Evolutionary conservation across 2,888 invertebrate genomes (phyloP).

Genomic region (Clostera curtula): DNA sequence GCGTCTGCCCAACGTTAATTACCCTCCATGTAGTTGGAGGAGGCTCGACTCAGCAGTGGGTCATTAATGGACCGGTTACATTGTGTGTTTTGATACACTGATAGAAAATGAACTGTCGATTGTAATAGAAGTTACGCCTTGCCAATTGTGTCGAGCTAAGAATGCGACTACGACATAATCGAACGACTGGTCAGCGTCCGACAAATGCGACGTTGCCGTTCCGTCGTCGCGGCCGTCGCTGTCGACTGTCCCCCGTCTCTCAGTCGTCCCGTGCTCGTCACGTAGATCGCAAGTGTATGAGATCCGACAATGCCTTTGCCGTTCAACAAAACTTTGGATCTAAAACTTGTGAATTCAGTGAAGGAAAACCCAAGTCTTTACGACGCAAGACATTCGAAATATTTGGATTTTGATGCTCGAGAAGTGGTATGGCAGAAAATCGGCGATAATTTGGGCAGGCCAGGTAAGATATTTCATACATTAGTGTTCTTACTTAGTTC

Average conservation of each 20-base stretch:
- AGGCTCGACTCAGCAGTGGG: no score
- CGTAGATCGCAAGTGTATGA: not conserved
- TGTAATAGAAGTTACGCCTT: no score
- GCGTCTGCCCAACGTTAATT: no score
- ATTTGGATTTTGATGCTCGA: conserved; percentile 44
- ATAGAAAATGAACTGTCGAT: no score
- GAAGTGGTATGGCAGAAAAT: conserved; percentile 63
- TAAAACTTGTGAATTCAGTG: conserved; percentile 45
- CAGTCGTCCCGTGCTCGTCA: conserved; percentile 8
- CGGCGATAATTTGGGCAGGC: conserved; percentile 45
- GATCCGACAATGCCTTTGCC: conserved; percentile 43
- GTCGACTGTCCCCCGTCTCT: conserved; percentile 17
- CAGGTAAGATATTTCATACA: no score
- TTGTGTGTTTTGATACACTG: no score
- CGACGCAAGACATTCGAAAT: conserved; percentile 46
- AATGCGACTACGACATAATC: conserved; percentile 6
- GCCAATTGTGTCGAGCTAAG: no score
- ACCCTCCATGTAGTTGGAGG: no score
- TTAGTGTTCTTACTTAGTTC: no score
- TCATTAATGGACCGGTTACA: no score
- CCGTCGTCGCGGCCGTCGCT: conserved; percentile 11
- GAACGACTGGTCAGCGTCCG: conserved; percentile 14
- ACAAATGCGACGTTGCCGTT: conserved; percentile 28
- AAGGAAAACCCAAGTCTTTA: conserved; percentile 49
- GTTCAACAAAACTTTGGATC: conserved; percentile 45